phyloP scores from a whole-genome alignment of 2,888 invertebrate species.

The Chrysodeixis includens region DNA sequence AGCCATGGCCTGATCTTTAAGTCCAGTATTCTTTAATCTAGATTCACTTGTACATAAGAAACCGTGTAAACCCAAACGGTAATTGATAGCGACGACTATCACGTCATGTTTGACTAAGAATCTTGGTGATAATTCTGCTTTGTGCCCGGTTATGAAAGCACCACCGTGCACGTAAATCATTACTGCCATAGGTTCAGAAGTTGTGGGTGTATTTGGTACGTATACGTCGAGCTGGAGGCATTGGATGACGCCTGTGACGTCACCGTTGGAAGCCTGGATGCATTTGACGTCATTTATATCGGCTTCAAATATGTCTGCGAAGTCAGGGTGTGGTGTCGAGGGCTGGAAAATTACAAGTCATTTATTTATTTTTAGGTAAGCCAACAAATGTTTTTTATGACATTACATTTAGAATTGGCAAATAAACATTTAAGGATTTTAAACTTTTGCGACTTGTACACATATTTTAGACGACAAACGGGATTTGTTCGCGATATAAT shows the following conservation, averaged over 20 bases:
- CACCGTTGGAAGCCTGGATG: conserved; percentile 66
- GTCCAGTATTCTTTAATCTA: conserved; percentile 74
- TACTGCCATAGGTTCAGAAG: conserved; percentile 66
- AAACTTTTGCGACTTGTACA: too few species aligned
- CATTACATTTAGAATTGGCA: too few species aligned
- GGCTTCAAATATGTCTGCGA: conserved; percentile 68
- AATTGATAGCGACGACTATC: conserved; percentile 71
- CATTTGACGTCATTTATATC: conserved; percentile 66
- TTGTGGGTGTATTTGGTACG: conserved; percentile 63
- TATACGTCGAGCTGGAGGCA: conserved; percentile 72
- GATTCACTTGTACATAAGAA: conserved; percentile 73
- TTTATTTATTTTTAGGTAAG: not conserved
- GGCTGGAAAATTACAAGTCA: conserved; percentile 59
- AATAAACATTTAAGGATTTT: too few species aligned
- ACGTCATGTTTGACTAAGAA: conserved; percentile 71
- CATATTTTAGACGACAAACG: too few species aligned
- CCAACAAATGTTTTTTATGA: too few species aligned
- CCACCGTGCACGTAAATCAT: conserved; percentile 74
- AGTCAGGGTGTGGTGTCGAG: conserved; percentile 61
- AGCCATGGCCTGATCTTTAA: conserved; percentile 73
- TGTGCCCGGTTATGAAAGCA: conserved; percentile 61
- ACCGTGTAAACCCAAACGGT: conserved; percentile 74
- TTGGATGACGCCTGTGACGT: conserved; percentile 61
- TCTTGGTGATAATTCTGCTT: conserved; percentile 62
- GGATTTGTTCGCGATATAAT: too few species aligned